Base-by-base conservation (phyloP, 1,140 invertebrate species). In the Ceratitis capitata region DNA sequence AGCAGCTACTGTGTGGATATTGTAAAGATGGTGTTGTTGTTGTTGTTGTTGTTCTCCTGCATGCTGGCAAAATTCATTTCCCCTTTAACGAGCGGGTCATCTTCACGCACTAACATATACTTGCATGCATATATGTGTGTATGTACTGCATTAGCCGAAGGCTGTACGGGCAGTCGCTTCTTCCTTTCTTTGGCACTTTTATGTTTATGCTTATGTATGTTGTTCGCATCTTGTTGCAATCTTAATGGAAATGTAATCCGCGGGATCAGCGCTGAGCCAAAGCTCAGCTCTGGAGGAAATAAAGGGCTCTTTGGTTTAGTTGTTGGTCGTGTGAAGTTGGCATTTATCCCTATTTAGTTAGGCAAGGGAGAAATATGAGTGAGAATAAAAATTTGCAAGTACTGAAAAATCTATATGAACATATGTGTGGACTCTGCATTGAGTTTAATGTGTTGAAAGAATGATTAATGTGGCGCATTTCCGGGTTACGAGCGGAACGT, bases 201-300 rank as follows among this genome's bases (percentile, higher is more conserved):
- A 3, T 29, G 64, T 16, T 42, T 45, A 9, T 45, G 19, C 69
- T 78, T 19, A 19, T 42, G 69, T 78, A 78, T 69, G 39, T 78
- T 78, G 35, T 47, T 78, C 47, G 82, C 61, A 84, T 84, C 61
- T 69, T 78, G 82, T 86, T 85, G 85, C 49, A 84, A 86, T 86
- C 85, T 86, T 86, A 86, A 86, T 86, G 83, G 85, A 86, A 86
- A 69, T 86, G 61, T 86, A 83, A 86, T 78, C 69, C 69, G 39
- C 69, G 69, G 45, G 69, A 78, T 78, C 69, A 78, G 42, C 39
- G 23, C n/a, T 23, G 42, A 7, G 69, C 12, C 69, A 45, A 10
- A 35, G 2, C 69, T 42, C 39, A 47, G 39, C n/a, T 26, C 10
- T 7, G n/a, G n/a, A 26, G 35, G n/a, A 10, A 26, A 6, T 19